phyloP scores from a whole-genome alignment of 2,797 vertebrate species.

The Stomatorhinus walkeri region DNA sequence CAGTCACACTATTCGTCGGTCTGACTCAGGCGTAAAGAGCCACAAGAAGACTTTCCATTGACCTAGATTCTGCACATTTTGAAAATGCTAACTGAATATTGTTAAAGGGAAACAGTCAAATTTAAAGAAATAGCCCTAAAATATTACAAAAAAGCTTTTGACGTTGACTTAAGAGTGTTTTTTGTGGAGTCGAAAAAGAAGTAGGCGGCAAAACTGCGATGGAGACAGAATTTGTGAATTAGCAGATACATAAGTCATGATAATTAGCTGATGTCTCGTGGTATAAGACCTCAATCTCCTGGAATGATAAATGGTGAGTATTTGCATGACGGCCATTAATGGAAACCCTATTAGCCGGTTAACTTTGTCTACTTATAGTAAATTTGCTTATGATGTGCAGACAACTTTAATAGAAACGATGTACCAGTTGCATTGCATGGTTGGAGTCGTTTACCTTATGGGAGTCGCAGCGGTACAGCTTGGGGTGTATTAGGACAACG shows the following conservation, averaged over 20 bases:
- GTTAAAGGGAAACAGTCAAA: background rate
- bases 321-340: background rate
- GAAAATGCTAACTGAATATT: background rate
- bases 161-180: background rate
- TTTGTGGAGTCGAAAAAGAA: background rate
- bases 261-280: background rate
- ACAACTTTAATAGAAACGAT: background rate
- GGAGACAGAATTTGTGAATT: background rate
- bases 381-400: background rate
- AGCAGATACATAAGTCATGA: background rate
- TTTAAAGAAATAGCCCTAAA: background rate
- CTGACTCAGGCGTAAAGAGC: background rate
- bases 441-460: background rate
- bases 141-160: background rate
- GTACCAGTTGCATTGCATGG: background rate
- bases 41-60: background rate
- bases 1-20: background rate
- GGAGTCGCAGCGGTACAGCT: background rate
- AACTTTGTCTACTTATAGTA: background rate
- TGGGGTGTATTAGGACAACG: background rate
- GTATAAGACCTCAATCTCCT: background rate
- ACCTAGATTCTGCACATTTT: background rate
- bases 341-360: background rate
- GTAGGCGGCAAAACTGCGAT: background rate
- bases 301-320: background rate